Evolutionary conservation across 1,140 invertebrate genomes (phyloP), one percentile per base, ranked within the genome.

Genomic region (Radopholus similis): DNA sequence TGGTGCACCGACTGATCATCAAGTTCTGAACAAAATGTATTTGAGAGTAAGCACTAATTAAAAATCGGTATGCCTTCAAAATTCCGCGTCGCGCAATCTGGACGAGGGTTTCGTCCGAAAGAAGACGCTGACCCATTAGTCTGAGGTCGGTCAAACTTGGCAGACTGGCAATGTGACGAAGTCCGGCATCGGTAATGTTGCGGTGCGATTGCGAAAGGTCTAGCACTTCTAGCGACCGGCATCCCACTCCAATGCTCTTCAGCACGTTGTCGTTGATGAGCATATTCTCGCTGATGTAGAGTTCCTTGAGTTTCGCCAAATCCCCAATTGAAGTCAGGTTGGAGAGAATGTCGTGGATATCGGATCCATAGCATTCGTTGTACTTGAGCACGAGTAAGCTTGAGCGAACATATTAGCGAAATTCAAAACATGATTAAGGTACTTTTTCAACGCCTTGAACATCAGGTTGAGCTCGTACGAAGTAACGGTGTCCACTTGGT

Each of bases 331-430:
- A 35, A 26, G 32, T 30, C 49, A 62, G 47, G 47, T 49, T 49
- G 0, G 35, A 18, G 13, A 42, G 59, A 0, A 42, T 32, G 26
- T 62, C 59, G 18, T 51, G 34, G 34, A 62, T 26, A 11, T 62
- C 59, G 28, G 38, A 62, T 11, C 59, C 59, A n/a, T 62, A 62
- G 34, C 59, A 62, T 13, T 62, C 59, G 30, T 32, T 42, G 47
- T 42, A 62, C 35, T 62, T 42, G 21, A 62, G 59, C 4, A 23
- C 21, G 11, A 28, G 23, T 42, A 62, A 47, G 38, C 59, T 62
- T 4, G 30, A 62, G 47, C 18, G 6, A 15, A 59, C 18, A 47
- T 23, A 47, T 21, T 32, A 26, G 13, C 6, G 18, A 49, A 34
- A 40, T 49, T 11, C 21, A 47, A 49, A 62, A 49, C 26, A 9